phyloP scores from a whole-genome alignment of 2,797 vertebrate species.

The Epinephelus coioides region DNA sequence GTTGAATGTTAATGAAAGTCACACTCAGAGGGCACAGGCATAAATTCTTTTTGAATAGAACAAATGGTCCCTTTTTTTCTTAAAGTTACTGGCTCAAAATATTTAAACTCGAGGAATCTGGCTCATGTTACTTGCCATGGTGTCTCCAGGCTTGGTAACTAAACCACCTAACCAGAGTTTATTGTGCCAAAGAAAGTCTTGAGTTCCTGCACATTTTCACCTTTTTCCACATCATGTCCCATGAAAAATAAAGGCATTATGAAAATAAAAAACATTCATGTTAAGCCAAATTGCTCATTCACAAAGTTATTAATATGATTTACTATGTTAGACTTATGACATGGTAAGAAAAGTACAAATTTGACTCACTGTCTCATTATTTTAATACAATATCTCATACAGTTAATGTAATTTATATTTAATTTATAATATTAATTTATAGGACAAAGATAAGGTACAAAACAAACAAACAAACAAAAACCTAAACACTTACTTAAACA shows the following conservation, averaged over 20 bases:
- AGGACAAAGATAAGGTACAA: too few relatives aligned
- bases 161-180: not conserved
- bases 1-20: conserved; percentile 42
- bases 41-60: conserved; percentile 5
- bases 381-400: not conserved
- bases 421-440: too few relatives aligned
- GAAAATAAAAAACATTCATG: too few relatives aligned
- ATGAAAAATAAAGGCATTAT: too few relatives aligned
- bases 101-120: not conserved
- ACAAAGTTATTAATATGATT: too few relatives aligned
- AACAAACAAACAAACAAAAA: too few relatives aligned
- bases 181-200: too few relatives aligned
- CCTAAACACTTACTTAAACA: too few relatives aligned
- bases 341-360: not conserved
- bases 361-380: not conserved
- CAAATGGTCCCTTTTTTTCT: not conserved
- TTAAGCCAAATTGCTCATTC: too few relatives aligned
- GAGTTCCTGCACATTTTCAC: too few relatives aligned
- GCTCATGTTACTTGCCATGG: not conserved
- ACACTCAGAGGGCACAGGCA: conserved; percentile 8
- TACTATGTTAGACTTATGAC: not conserved
- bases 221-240: too few relatives aligned
- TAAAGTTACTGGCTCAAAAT: not conserved
- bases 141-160: not conserved
- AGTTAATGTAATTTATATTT: too few relatives aligned